These are phyloP conservation scores for Ormyrus thymus DNA, from an alignment of 2,888 invertebrate genomes.

Conservation along the genomic window DNA sequence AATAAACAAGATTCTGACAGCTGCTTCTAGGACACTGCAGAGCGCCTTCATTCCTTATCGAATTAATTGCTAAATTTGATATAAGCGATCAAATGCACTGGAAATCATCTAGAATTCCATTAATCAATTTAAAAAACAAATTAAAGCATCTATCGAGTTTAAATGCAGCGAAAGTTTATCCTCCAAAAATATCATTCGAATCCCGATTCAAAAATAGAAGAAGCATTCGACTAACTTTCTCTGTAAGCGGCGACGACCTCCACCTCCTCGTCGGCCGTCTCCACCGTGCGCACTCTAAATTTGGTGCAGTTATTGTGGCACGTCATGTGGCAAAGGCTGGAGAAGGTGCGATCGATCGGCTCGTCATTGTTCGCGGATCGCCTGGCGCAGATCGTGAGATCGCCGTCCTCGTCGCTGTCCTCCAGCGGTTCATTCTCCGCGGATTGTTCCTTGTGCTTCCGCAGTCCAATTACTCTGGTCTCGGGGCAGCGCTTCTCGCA, in stretches of 20 bases:
- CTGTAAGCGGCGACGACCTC: slow-evolving; percentile 59
- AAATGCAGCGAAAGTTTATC: no score
- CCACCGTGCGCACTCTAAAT: slow-evolving; percentile 58
- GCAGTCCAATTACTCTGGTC: slow-evolving; percentile 59
- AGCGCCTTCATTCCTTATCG: no score
- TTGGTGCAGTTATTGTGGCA: slow-evolving; percentile 69
- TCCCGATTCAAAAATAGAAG: no score
- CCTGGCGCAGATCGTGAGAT: slow-evolving; percentile 68
- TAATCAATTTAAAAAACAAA: no score
- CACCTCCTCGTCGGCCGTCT: slow-evolving; percentile 51
- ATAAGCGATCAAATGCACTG: no score
- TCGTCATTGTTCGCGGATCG: slow-evolving; percentile 60
- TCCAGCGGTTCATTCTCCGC: slow-evolving; percentile 33
- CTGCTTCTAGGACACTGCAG: no score
- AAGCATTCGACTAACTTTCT: slow-evolving; percentile 63
- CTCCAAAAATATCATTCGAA: no score
- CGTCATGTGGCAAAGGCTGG: slow-evolving; percentile 70
- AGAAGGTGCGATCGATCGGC: slow-evolving; percentile 65
- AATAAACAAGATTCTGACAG: no score
- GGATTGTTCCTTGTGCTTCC: slow-evolving; percentile 51
- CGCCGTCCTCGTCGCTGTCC: slow-evolving; percentile 65
- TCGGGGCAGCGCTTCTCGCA: slow-evolving; percentile 65
- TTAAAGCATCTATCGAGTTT: no score
- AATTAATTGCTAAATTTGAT: no score
- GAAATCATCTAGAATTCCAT: no score